Percentiles rank a stretch among this genome's conserved stretches.
Evolutionary conservation across 2,888 invertebrate species (phyloP).

Genomic region (Eulithis prunata): DNA sequence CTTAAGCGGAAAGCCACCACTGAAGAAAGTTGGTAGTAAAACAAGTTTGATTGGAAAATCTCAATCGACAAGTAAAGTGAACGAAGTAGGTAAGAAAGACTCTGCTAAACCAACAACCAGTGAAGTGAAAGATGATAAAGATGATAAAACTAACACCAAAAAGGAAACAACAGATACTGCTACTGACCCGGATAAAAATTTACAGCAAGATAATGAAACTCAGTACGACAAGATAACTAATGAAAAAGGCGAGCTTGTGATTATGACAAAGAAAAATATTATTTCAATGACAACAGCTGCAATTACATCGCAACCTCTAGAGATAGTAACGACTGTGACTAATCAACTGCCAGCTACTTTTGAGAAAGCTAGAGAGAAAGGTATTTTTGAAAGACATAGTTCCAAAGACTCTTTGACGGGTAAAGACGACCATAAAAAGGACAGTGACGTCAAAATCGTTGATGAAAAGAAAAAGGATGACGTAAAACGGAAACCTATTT

Average conservation of each 20-base stretch:
- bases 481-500: slow-evolving; percentile 49
- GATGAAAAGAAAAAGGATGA: slow-evolving; percentile 44
- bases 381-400: slow-evolving; percentile 74
- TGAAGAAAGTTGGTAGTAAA: slow-evolving; percentile 52
- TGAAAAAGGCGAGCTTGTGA: slow-evolving; percentile 72
- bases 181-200: slow-evolving; percentile 59
- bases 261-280: slow-evolving; percentile 78
- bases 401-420: slow-evolving; percentile 77
- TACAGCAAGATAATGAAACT: slow-evolving; percentile 75
- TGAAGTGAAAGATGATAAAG: slow-evolving; percentile 36
- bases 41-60: slow-evolving; percentile 58
- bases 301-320: slow-evolving; percentile 82
- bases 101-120: slow-evolving; percentile 50
- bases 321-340: slow-evolving; percentile 82
- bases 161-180: slow-evolving; percentile 51
- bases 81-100: slow-evolving; percentile 62
- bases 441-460: slow-evolving; percentile 42
- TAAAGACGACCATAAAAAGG: slow-evolving; percentile 54
- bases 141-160: slow-evolving; percentile 44
- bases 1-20: slow-evolving; percentile 69
- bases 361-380: slow-evolving; percentile 80
- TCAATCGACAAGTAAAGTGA: slow-evolving; percentile 64
- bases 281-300: slow-evolving; percentile 85
- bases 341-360: slow-evolving; percentile 79
- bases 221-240: slow-evolving; percentile 77